Conservation (phyloP, 2,888 invertebrate genomes). For the Stenchaetothrips biformis region DNA sequence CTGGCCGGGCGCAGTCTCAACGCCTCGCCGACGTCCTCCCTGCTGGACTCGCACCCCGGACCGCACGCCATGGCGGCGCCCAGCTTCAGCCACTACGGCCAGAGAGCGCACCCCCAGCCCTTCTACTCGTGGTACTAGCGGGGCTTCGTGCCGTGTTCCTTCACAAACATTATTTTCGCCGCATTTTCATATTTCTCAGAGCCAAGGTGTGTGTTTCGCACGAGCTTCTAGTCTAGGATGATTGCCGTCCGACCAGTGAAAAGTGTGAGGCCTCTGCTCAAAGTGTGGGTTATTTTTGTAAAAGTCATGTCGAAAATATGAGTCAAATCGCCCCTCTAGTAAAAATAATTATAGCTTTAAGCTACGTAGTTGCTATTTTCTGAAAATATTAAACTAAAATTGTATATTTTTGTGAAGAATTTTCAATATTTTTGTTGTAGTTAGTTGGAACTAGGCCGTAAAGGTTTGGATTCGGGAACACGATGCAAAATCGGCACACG, state of each 20-base stretch:
- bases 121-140: constrained; percentile 39
- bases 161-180: no score
- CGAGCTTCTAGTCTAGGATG: constrained; percentile 9
- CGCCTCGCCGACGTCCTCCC: not conserved
- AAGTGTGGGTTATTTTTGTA: not conserved
- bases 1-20: not conserved
- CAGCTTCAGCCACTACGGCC: constrained; percentile 27
- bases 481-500: not conserved
- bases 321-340: not conserved
- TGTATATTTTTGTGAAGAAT: not conserved
- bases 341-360: not conserved
- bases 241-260: not conserved
- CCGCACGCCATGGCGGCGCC: not conserved
- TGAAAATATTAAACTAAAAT: not conserved
- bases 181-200: no score
- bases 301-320: not conserved
- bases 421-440: not conserved
- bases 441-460: not conserved
- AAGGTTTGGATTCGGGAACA: not conserved
- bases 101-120: constrained; percentile 36
- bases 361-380: no score
- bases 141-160: not conserved
- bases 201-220: not conserved
- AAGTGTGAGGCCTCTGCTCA: not conserved
- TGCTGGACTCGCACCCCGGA: not conserved